These are phyloP conservation scores for Lasioglossum marginatum DNA, from an alignment of 2,888 invertebrate species.

Conservation along the genomic window DNA sequence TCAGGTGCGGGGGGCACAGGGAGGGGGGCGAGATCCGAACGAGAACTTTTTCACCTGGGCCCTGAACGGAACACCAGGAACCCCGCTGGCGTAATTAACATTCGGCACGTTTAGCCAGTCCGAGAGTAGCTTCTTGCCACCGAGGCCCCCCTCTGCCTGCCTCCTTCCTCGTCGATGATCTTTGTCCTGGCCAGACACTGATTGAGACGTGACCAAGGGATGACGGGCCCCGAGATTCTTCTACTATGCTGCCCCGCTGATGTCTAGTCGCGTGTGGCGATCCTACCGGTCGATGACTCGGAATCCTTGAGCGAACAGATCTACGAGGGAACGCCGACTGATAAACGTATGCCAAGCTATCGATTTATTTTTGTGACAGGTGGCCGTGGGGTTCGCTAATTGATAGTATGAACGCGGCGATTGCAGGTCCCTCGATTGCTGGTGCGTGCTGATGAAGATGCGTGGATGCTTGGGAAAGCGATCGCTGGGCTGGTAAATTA, in stretches of 20 bases:
- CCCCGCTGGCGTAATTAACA: constrained; percentile 81
- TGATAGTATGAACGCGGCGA: not conserved
- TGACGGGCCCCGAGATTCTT: constrained; percentile 69
- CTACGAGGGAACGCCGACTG: not conserved
- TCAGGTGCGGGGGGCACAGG: not conserved
- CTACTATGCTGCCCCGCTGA: constrained; percentile 21
- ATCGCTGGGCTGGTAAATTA: not conserved
- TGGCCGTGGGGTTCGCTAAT: not conserved
- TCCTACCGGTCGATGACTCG: constrained; percentile 52
- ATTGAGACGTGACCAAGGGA: constrained; percentile 79
- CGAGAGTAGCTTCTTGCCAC: constrained; percentile 69
- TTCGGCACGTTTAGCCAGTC: constrained; percentile 79
- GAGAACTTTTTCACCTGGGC: constrained; percentile 76
- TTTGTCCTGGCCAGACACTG: constrained; percentile 67
- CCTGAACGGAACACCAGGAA: constrained; percentile 61
- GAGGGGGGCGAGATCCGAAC: constrained; percentile 68
- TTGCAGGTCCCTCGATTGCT: not conserved
- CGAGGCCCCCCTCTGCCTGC: constrained; percentile 35
- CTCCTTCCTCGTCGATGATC: not conserved
- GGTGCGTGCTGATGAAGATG: not conserved
- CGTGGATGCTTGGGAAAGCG: not conserved
- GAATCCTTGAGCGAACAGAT: constrained; percentile 10
- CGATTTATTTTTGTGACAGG: not conserved
- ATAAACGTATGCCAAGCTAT: not conserved
- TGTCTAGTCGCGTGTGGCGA: constrained; percentile 46